Evolutionary conservation across 2,888 invertebrate genomes (phyloP).

Genomic region (Platycnemis pennipes): DNA sequence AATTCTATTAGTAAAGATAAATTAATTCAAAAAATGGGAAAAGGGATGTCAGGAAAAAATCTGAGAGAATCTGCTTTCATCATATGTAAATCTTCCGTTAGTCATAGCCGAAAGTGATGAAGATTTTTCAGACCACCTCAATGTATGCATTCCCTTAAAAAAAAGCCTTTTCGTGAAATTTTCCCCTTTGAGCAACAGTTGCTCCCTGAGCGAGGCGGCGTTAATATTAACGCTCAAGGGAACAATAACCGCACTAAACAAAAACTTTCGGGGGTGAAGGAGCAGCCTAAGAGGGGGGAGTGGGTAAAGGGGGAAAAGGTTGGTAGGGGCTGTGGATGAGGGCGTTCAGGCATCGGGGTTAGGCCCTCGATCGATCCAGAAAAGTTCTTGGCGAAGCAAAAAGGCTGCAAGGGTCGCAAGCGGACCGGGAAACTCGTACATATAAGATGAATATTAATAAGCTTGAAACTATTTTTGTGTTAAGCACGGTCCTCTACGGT

Average conservation of each 20-base stretch:
- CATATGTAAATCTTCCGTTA: neutral
- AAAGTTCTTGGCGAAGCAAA: neutral
- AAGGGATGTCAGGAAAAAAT: too few species aligned
- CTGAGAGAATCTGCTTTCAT: neutral
- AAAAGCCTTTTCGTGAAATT: constrained; percentile 11
- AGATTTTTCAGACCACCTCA: neutral
- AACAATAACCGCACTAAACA: constrained; percentile 42
- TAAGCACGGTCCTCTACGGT: neutral
- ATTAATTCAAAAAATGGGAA: too few species aligned
- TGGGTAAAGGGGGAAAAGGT: neutral
- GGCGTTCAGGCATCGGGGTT: neutral
- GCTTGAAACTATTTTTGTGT: neutral
- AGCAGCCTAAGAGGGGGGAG: too few species aligned
- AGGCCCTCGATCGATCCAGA: constrained; percentile 1
- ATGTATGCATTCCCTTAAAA: neutral
- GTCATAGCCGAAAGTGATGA: neutral
- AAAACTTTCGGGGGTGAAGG: constrained; percentile 51
- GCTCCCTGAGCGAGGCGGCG: neutral
- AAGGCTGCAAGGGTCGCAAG: neutral
- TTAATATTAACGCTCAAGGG: constrained; percentile 54
- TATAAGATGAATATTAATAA: neutral
- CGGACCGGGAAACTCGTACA: neutral
- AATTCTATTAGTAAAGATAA: too few species aligned
- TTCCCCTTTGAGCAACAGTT: constrained; percentile 42
- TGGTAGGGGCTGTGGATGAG: neutral